Percentiles rank a stretch among this genome's conserved stretches.
Conservation (phyloP, 2,888 invertebrate species). For the Lithophane leautieri region DNA sequence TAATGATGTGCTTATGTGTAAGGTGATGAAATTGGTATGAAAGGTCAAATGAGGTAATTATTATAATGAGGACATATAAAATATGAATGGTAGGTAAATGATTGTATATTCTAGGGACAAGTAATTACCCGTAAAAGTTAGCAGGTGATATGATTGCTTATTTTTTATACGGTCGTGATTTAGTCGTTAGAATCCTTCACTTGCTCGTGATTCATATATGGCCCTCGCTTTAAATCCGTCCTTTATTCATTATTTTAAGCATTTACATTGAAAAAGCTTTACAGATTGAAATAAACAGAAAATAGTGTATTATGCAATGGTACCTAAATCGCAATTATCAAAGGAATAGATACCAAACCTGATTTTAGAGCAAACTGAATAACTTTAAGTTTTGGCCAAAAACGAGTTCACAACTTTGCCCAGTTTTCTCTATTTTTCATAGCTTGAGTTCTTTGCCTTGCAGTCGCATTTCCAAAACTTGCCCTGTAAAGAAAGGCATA, state of each 20-base stretch:
- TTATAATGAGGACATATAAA: conserved; percentile 14
- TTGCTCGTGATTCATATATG: too few relatives aligned
- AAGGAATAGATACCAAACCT: background rate
- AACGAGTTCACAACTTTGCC: background rate
- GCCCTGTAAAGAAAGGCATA: background rate
- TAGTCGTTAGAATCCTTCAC: too few relatives aligned
- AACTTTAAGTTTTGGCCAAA: background rate
- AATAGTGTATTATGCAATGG: too few relatives aligned
- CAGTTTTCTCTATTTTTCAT: conserved; percentile 11
- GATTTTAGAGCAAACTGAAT: background rate
- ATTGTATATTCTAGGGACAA: background rate
- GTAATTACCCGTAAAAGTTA: conserved; percentile 6
- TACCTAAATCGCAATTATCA: too few relatives aligned
- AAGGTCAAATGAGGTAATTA: conserved; percentile 20
- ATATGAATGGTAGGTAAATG: background rate
- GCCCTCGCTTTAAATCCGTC: too few relatives aligned
- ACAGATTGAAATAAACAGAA: too few relatives aligned
- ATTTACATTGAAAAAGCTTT: too few relatives aligned
- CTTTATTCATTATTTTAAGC: too few relatives aligned
- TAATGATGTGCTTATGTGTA: conserved; percentile 52
- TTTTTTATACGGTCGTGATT: too few relatives aligned
- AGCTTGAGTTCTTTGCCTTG: background rate
- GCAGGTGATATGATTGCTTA: background rate
- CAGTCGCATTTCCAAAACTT: background rate
- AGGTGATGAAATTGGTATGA: conserved; percentile 34